Conservation (phyloP, 2,113 vertebrate genomes). For the Zosterops japonicus region DNA sequence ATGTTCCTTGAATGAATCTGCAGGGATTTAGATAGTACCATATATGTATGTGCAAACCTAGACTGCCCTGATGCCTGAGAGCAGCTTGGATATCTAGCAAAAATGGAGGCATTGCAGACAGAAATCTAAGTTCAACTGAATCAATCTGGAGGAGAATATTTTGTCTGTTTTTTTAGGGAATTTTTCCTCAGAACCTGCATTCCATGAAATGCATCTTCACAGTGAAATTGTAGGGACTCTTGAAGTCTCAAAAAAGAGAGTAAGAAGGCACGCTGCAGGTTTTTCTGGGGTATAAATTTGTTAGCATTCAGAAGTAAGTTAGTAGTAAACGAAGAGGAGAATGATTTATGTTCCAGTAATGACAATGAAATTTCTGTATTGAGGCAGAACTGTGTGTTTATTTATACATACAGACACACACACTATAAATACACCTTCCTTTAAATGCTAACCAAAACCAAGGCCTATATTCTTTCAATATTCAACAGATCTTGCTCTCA, state of each 20-base stretch:
- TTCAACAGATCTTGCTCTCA: background rate
- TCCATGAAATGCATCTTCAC: background rate
- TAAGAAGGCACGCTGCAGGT: background rate
- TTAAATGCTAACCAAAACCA: background rate
- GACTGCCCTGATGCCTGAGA: background rate
- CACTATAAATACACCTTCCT: background rate
- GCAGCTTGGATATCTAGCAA: background rate
- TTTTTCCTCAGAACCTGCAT: background rate
- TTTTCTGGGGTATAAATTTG: background rate
- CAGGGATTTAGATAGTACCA: background rate
- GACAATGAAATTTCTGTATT: background rate
- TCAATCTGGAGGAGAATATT: background rate
- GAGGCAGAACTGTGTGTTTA: background rate
- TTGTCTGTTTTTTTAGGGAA: background rate
- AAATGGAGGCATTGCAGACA: background rate
- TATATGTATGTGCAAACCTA: background rate
- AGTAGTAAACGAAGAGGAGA: background rate
- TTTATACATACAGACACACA: background rate
- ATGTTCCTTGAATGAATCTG: background rate
- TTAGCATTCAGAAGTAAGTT: background rate
- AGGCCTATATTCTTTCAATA: background rate
- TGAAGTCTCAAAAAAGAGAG: background rate
- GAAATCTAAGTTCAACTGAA: background rate
- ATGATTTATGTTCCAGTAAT: background rate
- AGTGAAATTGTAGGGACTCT: background rate